Conservation (phyloP, 1,140 invertebrate genomes). For the Papilio helenus region DNA sequence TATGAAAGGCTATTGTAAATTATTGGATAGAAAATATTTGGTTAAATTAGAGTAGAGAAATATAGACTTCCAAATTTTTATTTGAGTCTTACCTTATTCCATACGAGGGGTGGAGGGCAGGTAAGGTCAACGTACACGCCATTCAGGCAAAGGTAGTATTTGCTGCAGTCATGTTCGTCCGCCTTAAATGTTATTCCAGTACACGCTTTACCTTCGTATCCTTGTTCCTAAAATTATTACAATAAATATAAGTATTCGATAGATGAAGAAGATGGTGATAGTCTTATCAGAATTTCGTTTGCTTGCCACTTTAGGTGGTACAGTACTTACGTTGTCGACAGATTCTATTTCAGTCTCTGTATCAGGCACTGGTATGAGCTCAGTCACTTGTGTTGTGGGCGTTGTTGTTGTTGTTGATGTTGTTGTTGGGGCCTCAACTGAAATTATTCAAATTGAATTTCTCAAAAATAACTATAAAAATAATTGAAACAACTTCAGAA, state of each 20-base stretch:
- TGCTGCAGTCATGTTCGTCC: conserved; percentile 88
- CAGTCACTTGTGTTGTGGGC: conserved; percentile 17
- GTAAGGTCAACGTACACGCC: conserved; percentile 85
- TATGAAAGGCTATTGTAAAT: not conserved
- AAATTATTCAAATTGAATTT: conserved; percentile 6
- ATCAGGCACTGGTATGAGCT: conserved; percentile 27
- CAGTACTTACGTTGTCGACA: not conserved
- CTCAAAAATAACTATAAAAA: not conserved
- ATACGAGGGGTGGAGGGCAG: conserved; percentile 89
- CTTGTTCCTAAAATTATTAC: conserved; percentile 50
- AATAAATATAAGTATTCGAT: not conserved
- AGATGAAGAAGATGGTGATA: too few relatives aligned
- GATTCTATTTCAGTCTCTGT: conserved; percentile 36
- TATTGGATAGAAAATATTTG: too few relatives aligned
- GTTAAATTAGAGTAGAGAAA: too few relatives aligned
- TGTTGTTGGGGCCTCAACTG: conserved; percentile 39
- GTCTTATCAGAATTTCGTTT: not conserved
- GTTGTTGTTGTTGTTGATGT: conserved; percentile 29
- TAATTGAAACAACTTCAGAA: not conserved
- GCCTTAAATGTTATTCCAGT: conserved; percentile 84
- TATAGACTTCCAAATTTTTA: not conserved
- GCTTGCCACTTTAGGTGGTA: not conserved
- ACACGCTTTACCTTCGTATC: conserved; percentile 80
- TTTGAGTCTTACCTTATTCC: conserved; percentile 85
- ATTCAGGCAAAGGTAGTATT: conserved; percentile 92